Evolutionary conservation across 2,113 vertebrate genomes (phyloP).

Genomic region (Mixornis gularis): DNA sequence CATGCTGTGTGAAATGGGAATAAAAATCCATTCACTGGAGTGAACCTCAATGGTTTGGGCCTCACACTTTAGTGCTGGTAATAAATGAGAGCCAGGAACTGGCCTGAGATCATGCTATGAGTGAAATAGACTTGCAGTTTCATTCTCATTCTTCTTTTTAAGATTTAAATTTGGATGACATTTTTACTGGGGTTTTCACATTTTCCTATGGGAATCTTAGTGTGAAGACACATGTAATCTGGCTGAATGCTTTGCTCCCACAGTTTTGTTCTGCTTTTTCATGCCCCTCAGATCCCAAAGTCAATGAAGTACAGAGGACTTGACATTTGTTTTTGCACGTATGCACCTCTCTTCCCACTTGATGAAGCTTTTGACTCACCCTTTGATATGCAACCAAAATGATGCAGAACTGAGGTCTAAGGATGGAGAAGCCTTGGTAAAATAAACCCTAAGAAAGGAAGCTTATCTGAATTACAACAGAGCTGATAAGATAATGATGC

Average conservation of each 20-base stretch:
- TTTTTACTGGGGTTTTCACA: not conserved
- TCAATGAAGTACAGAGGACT: not conserved
- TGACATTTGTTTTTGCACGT: not conserved
- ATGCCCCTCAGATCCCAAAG: not conserved
- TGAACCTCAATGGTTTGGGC: not conserved
- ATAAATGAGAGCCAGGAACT: not conserved
- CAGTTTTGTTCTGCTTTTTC: not conserved
- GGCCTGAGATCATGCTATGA: not conserved
- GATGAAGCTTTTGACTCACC: not conserved
- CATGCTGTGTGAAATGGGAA: not conserved
- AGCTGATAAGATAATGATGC: not conserved
- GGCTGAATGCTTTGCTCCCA: not conserved
- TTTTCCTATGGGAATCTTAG: not conserved
- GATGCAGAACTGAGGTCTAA: not conserved
- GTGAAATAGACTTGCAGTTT: not conserved
- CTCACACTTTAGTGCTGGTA: not conserved
- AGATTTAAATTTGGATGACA: not conserved
- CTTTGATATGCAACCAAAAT: slow-evolving; percentile 5
- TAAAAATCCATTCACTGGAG: not conserved
- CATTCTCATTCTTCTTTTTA: not conserved
- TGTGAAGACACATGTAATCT: not conserved
- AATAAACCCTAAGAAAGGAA: not conserved
- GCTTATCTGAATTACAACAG: not conserved
- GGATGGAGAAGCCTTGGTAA: not conserved
- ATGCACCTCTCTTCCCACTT: not conserved